A percentile compares a stretch with the other conserved stretches of the same genome.
phyloP scores from a whole-genome alignment of 1,140 invertebrate species.

The Cotesia chilonis region DNA sequence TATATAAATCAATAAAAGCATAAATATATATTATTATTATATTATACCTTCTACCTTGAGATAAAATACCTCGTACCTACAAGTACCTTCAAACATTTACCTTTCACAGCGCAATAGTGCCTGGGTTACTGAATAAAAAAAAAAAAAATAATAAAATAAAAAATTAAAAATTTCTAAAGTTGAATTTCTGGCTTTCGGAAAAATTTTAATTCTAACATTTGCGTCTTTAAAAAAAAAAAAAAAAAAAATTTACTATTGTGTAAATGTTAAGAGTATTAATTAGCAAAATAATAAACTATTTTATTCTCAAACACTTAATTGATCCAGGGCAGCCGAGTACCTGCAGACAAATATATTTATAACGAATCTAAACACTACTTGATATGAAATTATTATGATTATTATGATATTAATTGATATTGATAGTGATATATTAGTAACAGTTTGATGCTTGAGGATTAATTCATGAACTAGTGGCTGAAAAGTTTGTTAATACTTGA shows the following conservation, averaged over 20 bases:
- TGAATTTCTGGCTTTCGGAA: background rate
- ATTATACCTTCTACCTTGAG: slow-evolving; percentile 57
- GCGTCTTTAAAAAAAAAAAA: background rate
- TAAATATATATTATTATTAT: slow-evolving; percentile 37
- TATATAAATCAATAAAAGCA: slow-evolving; percentile 27
- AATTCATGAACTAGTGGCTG: no score
- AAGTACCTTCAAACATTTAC: slow-evolving; percentile 63
- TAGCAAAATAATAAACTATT: slow-evolving; percentile 3
- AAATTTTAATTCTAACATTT: background rate
- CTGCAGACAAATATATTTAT: slow-evolving; percentile 63
- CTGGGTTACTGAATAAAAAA: slow-evolving; percentile 51
- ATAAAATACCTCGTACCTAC: slow-evolving; percentile 64
- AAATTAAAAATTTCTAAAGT: slow-evolving; percentile 31
- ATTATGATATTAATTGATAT: background rate
- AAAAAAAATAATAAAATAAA: slow-evolving; percentile 23
- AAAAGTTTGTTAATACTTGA: background rate
- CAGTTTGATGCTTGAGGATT: background rate
- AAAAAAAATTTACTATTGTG: slow-evolving; percentile 3
- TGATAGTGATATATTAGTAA: background rate
- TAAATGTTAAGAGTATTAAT: no score
- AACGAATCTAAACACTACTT: slow-evolving; percentile 43
- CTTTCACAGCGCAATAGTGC: slow-evolving; percentile 63
- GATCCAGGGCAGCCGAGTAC: slow-evolving; percentile 61
- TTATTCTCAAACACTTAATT: slow-evolving; percentile 35
- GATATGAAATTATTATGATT: background rate